Evolutionary conservation across 1,140 invertebrate genomes (phyloP).

Genomic region (Meloidogyne hapla): DNA sequence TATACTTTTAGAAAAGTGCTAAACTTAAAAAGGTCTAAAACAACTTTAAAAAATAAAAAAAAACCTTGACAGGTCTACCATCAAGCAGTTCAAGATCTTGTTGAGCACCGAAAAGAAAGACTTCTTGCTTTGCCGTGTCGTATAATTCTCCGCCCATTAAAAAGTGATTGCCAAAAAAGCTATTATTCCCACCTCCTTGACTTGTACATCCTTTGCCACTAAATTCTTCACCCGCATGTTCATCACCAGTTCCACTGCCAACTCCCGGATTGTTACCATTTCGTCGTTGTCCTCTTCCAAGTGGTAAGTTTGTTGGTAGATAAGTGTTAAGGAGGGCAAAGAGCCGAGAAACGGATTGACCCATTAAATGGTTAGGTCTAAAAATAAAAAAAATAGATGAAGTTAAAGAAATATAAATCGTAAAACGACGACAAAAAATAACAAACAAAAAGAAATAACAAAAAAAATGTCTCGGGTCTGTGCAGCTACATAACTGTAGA

Average conservation of each 20-base stretch:
- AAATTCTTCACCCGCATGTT: neutral
- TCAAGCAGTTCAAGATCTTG: constrained; percentile 47
- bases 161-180: constrained; percentile 49
- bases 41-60: neutral
- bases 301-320: neutral
- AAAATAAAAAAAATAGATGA: neutral
- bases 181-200: constrained; percentile 8
- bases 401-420: too few relatives aligned
- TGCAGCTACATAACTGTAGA: neutral
- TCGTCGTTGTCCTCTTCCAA: neutral
- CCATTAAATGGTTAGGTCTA: constrained; percentile 6
- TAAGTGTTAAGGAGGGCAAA: constrained; percentile 6
- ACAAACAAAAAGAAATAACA: neutral
- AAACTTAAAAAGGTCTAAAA: too few relatives aligned
- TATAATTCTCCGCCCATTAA: constrained; percentile 53
- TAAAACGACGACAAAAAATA: neutral
- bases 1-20: too few relatives aligned
- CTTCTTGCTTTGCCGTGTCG: constrained; percentile 47
- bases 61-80: constrained; percentile 44
- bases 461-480: neutral
- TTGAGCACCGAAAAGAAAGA: constrained; percentile 50
- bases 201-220: constrained; percentile 7
- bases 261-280: neutral
- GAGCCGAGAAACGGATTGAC: constrained; percentile 8
- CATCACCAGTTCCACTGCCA: neutral